Evolutionary conservation across 2,113 vertebrate genomes (phyloP).

Genomic region (Grus americana): DNA sequence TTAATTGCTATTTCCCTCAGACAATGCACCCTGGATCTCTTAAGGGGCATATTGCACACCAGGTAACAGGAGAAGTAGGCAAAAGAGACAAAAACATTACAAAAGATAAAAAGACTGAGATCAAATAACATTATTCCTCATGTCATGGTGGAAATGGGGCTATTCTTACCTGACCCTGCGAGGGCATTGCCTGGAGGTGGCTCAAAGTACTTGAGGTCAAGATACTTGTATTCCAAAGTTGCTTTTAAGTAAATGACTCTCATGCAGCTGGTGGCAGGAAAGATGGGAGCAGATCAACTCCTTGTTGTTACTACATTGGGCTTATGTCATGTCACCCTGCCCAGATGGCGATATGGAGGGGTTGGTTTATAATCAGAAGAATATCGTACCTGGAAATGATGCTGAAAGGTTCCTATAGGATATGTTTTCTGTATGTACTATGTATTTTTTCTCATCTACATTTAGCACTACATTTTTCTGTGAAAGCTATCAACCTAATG

Average conservation of each 20-base stretch:
- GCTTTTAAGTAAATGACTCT: background rate
- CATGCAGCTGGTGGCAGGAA: background rate
- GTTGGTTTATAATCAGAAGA: background rate
- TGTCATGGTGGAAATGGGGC: background rate
- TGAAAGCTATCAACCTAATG: background rate
- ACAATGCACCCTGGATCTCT: constrained; percentile 3
- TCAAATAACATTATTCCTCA: constrained; percentile 22
- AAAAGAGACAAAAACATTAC: constrained; percentile 32
- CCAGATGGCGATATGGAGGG: background rate
- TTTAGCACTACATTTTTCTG: background rate
- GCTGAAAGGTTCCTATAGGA: background rate
- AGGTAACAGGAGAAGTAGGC: constrained; percentile 18
- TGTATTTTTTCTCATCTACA: background rate
- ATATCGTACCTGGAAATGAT: background rate
- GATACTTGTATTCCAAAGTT: constrained; percentile 5
- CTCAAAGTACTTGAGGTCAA: background rate
- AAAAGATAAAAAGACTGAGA: background rate
- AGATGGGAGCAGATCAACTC: background rate
- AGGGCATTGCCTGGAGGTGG: background rate
- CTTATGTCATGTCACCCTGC: background rate
- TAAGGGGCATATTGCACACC: background rate
- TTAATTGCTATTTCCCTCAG: constrained; percentile 35
- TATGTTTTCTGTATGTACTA: background rate
- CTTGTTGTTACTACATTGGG: background rate
- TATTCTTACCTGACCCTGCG: background rate